Conservation (phyloP, 2,888 invertebrate species). For the Hecatera dysodea region DNA sequence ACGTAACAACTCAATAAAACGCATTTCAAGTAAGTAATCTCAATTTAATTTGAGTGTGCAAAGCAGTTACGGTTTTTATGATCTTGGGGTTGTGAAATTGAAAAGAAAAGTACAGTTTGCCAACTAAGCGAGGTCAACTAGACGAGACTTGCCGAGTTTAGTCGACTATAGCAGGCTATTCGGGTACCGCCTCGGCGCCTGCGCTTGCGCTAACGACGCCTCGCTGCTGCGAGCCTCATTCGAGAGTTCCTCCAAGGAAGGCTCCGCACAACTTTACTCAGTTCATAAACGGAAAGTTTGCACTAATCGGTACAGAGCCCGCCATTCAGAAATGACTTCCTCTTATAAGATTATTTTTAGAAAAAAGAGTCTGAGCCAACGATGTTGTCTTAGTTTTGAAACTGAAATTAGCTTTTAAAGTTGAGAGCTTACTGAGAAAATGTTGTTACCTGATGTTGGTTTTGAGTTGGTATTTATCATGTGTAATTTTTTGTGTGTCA, state of each 20-base stretch:
- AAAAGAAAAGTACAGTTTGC: conserved; percentile 78
- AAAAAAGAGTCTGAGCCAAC: conserved; percentile 8
- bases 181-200: conserved; percentile 12
- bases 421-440: conserved; percentile 3
- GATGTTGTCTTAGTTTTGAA: conserved; percentile 22
- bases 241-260: conserved; percentile 24
- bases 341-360: conserved; percentile 29
- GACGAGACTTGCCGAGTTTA: conserved; percentile 57
- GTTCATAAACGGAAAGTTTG: conserved; percentile 60
- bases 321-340: conserved; percentile 42
- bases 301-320: conserved; percentile 40
- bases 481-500: not conserved
- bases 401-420: conserved; percentile 30
- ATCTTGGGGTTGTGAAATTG: conserved; percentile 70
- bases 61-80: conserved; percentile 21
- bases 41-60: conserved; percentile 36
- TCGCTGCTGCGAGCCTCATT: conserved; percentile 71
- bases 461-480: not conserved
- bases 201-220: conserved; percentile 69
- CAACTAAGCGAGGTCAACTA: conserved; percentile 74
- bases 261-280: conserved; percentile 58
- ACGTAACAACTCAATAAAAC: not conserved
- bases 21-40: conserved; percentile 24
- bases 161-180: conserved; percentile 5
- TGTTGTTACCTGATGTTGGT: not conserved